Conservation (phyloP, 1,140 invertebrate genomes). For the Papilio polyxenes region DNA sequence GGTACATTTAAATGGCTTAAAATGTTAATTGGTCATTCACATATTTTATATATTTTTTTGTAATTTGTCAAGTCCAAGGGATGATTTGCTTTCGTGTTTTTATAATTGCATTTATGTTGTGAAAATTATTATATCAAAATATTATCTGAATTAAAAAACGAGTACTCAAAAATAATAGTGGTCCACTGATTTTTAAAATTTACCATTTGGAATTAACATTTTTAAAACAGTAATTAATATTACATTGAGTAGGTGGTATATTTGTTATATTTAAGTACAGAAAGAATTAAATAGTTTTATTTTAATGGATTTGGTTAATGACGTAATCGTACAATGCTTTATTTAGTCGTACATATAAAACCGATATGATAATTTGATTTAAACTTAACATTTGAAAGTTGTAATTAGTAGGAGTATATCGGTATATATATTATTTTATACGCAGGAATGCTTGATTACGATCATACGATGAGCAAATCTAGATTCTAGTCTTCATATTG, state of each 20-base stretch:
- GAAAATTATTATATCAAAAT: too few species aligned
- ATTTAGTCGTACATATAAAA: neutral
- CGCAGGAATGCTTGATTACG: conserved; percentile 47
- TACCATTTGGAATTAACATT: neutral
- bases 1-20: neutral
- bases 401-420: neutral
- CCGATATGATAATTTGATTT: neutral
- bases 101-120: too few species aligned
- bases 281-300: neutral
- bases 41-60: neutral
- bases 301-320: neutral
- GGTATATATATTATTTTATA: conserved; percentile 39
- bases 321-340: neutral
- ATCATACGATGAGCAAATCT: conserved; percentile 40
- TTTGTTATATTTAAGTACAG: neutral
- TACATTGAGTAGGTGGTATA: neutral
- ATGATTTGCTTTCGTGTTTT: neutral
- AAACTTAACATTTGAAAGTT: neutral
- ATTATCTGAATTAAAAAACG: neutral
- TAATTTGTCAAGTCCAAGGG: neutral
- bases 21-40: neutral
- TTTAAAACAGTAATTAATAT: neutral
- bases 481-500: conserved; percentile 33
- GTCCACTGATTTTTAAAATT: neutral
- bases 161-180: neutral